These are phyloP conservation scores for Apeltes quadracus DNA, from an alignment of 2,113 vertebrate genomes.

Conservation along the genomic window DNA sequence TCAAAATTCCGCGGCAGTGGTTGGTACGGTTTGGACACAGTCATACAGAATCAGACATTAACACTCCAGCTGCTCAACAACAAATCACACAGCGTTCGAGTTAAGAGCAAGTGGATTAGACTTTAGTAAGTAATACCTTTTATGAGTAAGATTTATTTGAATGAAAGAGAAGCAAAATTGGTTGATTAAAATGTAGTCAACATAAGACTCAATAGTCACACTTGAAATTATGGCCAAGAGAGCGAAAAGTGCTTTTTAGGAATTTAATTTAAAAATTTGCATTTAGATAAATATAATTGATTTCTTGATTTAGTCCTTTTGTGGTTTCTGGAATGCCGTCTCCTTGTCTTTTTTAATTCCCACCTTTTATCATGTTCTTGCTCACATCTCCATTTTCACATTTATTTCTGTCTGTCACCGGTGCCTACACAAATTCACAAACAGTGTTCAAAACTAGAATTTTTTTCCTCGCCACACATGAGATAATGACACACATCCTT, in stretches of 20 bases:
- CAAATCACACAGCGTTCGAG: slow-evolving; percentile 23
- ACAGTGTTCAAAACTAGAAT: slow-evolving; percentile 7
- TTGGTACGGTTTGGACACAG: slow-evolving; percentile 25
- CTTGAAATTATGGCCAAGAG: slow-evolving; percentile 3
- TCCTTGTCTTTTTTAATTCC: slow-evolving; percentile 30
- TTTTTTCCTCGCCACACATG: slow-evolving; percentile 18
- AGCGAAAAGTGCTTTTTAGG: slow-evolving; percentile 1
- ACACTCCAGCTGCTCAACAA: slow-evolving; percentile 26
- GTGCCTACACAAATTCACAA: not conserved
- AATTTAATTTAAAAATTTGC: slow-evolving; percentile 47
- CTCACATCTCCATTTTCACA: slow-evolving; percentile 2
- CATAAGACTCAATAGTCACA: slow-evolving; percentile 2
- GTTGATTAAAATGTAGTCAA: slow-evolving; percentile 11
- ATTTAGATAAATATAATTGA: slow-evolving; percentile 54
- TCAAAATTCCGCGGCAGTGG: slow-evolving; percentile 10
- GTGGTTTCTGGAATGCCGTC: not conserved
- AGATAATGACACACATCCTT: slow-evolving; percentile 13
- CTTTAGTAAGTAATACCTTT: not conserved
- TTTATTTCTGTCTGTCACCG: slow-evolving; percentile 25
- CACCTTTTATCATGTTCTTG: slow-evolving; percentile 17
- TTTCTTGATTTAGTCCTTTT: slow-evolving; percentile 37
- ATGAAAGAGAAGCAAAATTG: slow-evolving; percentile 14
- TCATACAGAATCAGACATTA: slow-evolving; percentile 16
- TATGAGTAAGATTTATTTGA: slow-evolving; percentile 11
- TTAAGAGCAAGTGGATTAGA: not conserved